Conservation (phyloP, 2,113 vertebrate genomes). For the Pangasianodon hypophthalmus region DNA sequence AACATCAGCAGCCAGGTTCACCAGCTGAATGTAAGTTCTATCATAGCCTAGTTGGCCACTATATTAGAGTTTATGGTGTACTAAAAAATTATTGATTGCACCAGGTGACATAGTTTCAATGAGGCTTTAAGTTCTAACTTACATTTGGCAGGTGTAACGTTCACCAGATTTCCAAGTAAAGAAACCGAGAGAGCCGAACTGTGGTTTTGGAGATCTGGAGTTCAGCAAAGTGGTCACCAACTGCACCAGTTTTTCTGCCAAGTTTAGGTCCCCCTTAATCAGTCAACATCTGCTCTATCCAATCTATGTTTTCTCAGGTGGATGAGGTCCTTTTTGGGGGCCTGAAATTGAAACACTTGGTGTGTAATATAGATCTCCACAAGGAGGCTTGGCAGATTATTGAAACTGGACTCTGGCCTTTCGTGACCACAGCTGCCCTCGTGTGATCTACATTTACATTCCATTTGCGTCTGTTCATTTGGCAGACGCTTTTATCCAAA, state of each 20-base stretch:
- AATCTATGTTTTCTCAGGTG: neutral
- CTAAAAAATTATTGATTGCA: neutral
- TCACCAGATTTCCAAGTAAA: neutral
- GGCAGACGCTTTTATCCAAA: conserved; percentile 19
- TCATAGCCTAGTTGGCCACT: neutral
- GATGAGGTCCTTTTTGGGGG: too few species aligned
- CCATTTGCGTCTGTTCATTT: conserved; percentile 27
- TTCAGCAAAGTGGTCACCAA: neutral
- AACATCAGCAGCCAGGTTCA: neutral
- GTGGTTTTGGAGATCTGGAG: neutral
- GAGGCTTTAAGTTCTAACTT: neutral
- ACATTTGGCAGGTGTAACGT: neutral
- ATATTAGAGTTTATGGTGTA: neutral
- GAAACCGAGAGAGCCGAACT: neutral
- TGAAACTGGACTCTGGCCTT: neutral
- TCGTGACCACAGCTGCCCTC: neutral
- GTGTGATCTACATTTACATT: neutral
- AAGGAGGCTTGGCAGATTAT: neutral
- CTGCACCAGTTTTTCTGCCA: neutral
- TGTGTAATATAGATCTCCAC: neutral
- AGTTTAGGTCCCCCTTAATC: neutral
- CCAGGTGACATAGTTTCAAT: neutral
- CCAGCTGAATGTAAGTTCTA: neutral
- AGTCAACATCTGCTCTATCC: neutral
- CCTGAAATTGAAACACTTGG: neutral